A percentile compares a stretch with the other conserved stretches of the same genome.
phyloP scores from a whole-genome alignment of 1,140 invertebrate species.

The Danaus melanippus region DNA sequence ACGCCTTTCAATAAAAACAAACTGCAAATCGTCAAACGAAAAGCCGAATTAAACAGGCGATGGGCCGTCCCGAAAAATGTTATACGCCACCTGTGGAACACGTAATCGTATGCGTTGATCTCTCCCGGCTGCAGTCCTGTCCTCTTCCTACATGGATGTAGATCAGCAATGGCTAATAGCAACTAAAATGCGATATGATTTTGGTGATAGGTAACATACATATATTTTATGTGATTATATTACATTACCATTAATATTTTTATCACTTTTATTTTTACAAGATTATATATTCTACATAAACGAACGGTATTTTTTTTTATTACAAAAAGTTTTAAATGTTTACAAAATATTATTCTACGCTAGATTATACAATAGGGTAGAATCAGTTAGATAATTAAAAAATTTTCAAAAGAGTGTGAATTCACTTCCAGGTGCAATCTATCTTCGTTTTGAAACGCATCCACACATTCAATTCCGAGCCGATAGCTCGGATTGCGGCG shows the following conservation, averaged over 20 bases:
- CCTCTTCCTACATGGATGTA: conserved; percentile 34
- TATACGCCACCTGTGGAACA: conserved; percentile 65
- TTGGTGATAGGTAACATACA: background rate
- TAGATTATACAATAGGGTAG: no score
- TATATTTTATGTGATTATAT: no score
- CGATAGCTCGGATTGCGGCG: conserved; percentile 47
- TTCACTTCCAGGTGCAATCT: conserved; percentile 20
- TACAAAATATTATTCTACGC: background rate
- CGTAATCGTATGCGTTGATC: conserved; percentile 69
- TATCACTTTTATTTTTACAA: no score
- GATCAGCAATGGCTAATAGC: background rate
- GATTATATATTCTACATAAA: background rate
- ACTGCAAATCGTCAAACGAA: conserved; percentile 45
- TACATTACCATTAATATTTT: no score
- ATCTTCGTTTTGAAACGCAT: conserved; percentile 31
- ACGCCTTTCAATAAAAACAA: conserved; percentile 61
- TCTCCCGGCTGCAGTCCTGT: conserved; percentile 35
- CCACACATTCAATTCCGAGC: conserved; percentile 53
- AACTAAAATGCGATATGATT: background rate
- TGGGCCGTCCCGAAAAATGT: conserved; percentile 62
- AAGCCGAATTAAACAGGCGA: conserved; percentile 52
- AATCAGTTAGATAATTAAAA: no score
- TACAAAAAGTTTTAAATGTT: background rate
- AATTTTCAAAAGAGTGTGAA: background rate
- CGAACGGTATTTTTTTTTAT: background rate